These are phyloP conservation scores for Pocillopora verrucosa DNA, from an alignment of 64 coral and sea anemone species.

Conservation along the genomic window DNA sequence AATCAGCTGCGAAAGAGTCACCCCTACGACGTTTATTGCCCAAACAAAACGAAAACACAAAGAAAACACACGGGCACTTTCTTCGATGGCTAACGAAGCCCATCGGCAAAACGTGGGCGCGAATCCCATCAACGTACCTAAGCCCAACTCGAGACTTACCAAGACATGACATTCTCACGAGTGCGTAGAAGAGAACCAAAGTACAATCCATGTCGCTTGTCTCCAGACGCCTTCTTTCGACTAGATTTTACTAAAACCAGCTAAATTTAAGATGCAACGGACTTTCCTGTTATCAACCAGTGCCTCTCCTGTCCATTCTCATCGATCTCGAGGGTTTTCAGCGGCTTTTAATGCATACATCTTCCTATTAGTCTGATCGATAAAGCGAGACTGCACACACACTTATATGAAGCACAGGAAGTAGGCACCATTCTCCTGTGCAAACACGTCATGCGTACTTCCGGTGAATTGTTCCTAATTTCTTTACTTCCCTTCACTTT, in stretches of 20 bases:
- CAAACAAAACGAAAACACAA: neutral
- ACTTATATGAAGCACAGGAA: neutral
- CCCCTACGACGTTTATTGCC: neutral
- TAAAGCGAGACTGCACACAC: neutral
- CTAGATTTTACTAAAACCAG: neutral
- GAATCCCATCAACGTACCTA: neutral
- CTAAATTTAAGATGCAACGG: neutral
- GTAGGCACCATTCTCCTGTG: conserved; percentile 10
- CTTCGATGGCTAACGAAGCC: too few species aligned
- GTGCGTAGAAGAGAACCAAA: neutral
- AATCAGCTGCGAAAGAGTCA: neutral
- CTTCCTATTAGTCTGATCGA: neutral
- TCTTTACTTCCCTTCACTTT: too few species aligned
- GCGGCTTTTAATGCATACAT: neutral
- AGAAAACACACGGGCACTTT: neutral
- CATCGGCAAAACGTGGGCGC: neutral
- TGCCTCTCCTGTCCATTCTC: neutral
- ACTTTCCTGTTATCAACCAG: neutral
- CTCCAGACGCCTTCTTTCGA: neutral
- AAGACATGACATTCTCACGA: conserved; percentile 9
- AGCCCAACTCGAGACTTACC: conserved; percentile 7
- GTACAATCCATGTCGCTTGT: neutral
- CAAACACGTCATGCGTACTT: neutral
- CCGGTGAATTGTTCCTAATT: neutral
- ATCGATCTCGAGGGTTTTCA: neutral